phyloP scores from a whole-genome alignment of 1,140 invertebrate genomes.

The Contarinia nasturtii region DNA sequence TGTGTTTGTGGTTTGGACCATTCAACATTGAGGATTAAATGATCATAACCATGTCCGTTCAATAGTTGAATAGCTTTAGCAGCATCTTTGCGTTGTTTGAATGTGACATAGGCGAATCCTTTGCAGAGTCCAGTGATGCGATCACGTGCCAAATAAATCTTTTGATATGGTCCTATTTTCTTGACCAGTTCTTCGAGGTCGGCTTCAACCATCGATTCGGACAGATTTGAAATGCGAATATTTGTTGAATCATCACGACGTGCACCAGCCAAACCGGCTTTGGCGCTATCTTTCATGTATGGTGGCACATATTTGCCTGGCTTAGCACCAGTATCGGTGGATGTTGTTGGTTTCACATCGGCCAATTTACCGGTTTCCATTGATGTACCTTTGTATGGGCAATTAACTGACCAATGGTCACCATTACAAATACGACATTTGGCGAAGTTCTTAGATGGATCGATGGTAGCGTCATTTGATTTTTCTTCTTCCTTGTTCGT shows the following conservation, averaged over 20 bases:
- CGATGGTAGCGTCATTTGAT: slow-evolving; percentile 63
- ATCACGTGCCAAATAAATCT: slow-evolving; percentile 80
- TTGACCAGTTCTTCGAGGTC: slow-evolving; percentile 93
- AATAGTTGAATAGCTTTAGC: slow-evolving; percentile 75
- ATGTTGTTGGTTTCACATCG: slow-evolving; percentile 21
- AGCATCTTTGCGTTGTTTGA: slow-evolving; percentile 74
- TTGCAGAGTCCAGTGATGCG: slow-evolving; percentile 61
- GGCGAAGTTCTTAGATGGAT: slow-evolving; percentile 63
- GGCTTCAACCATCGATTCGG: slow-evolving; percentile 84
- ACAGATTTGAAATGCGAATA: slow-evolving; percentile 92
- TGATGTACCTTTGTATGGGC: slow-evolving; percentile 86
- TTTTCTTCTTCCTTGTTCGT: slow-evolving; percentile 71
- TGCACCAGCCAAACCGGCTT: slow-evolving; percentile 48
- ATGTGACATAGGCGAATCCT: slow-evolving; percentile 94
- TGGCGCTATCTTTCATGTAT: slow-evolving; percentile 63
- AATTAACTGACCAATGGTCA: slow-evolving; percentile 93
- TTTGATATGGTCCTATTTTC: slow-evolving; percentile 30
- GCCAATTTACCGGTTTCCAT: slow-evolving; percentile 38
- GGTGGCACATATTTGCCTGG: slow-evolving; percentile 66
- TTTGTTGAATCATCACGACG: slow-evolving; percentile 67
- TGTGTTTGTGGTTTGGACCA: slow-evolving; percentile 75
- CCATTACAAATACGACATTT: slow-evolving; percentile 89
- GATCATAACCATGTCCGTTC: slow-evolving; percentile 94
- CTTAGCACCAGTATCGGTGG: slow-evolving; percentile 16
- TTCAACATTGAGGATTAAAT: slow-evolving; percentile 94